Evolutionary conservation across 2,888 invertebrate species (phyloP).

Genomic region (Dysmachus trigonus): DNA sequence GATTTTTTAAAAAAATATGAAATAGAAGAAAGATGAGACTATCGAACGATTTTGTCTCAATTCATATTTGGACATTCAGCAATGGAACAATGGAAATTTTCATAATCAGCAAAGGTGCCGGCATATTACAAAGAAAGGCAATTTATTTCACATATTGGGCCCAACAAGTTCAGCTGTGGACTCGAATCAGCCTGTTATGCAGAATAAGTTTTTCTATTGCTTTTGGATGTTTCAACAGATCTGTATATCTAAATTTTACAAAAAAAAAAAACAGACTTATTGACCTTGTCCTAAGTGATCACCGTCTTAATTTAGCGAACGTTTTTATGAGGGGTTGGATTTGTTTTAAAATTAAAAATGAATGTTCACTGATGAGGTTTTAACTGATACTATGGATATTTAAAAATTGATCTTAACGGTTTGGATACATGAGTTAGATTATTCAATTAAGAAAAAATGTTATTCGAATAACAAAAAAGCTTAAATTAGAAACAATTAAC

Average conservation of each 20-base stretch:
- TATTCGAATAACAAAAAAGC: not conserved
- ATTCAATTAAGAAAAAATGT: not conserved
- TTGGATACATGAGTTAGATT: not conserved
- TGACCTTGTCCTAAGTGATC: not conserved
- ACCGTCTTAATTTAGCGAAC: not conserved
- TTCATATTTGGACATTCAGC: not conserved
- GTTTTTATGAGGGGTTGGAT: not conserved
- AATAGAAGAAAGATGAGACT: not conserved
- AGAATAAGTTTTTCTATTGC: conserved; percentile 5
- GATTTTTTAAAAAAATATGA: not conserved
- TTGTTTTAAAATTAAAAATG: not conserved
- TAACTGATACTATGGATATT: not conserved
- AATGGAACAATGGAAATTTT: not conserved
- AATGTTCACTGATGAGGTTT: not conserved
- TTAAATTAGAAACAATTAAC: not conserved
- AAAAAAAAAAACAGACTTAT: not conserved
- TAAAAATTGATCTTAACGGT: not conserved
- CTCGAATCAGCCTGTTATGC: not conserved
- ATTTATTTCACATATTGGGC: conserved; percentile 2
- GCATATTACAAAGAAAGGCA: not conserved
- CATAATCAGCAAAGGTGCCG: not conserved
- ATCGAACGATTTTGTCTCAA: not conserved
- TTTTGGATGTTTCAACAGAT: not conserved
- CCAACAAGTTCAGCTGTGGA: not conserved
- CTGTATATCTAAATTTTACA: not conserved